These are phyloP conservation scores for Oreonectes daqikongensis DNA, from an alignment of 2,797 vertebrate species.

Conservation along the genomic window DNA sequence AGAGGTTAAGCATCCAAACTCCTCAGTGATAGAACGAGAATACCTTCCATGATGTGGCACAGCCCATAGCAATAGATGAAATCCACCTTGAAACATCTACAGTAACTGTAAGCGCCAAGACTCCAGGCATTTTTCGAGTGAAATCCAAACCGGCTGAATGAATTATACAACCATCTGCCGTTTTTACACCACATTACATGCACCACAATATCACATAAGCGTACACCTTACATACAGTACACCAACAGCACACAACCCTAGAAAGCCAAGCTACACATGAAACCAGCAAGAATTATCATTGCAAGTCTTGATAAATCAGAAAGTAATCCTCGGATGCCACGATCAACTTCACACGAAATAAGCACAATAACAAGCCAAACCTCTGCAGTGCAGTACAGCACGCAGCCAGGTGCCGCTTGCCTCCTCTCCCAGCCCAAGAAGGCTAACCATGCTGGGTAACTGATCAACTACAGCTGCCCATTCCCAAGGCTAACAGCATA, in stretches of 20 bases:
- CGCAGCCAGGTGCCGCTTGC: conserved; percentile 80
- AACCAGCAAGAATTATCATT: conserved; percentile 61
- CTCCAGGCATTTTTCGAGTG: conserved; percentile 54
- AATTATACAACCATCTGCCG: conserved; percentile 60
- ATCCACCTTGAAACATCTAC: conserved; percentile 42
- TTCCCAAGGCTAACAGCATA: conserved; percentile 70
- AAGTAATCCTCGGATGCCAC: conserved; percentile 53
- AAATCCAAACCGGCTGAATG: conserved; percentile 60
- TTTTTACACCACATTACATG: conserved; percentile 51
- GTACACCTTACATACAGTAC: conserved; percentile 71
- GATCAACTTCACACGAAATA: conserved; percentile 65
- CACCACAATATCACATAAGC: conserved; percentile 63
- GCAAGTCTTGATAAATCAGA: conserved; percentile 66
- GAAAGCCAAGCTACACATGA: conserved; percentile 62
- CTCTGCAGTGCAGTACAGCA: conserved; percentile 85
- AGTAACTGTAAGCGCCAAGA: background rate
- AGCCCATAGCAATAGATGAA: conserved; percentile 30
- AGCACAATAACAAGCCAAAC: conserved; percentile 75
- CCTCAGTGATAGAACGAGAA: background rate
- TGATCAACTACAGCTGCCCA: conserved; percentile 80
- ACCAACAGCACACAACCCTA: conserved; percentile 61
- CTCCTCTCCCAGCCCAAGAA: conserved; percentile 76
- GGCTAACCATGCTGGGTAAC: conserved; percentile 78
- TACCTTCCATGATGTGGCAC: conserved; percentile 38
- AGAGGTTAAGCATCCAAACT: background rate